A percentile compares a stretch with the other conserved stretches of the same genome.
These are phyloP conservation scores for Clunio marinus DNA, from an alignment of 2,888 invertebrate genomes.

Conservation along the genomic window DNA sequence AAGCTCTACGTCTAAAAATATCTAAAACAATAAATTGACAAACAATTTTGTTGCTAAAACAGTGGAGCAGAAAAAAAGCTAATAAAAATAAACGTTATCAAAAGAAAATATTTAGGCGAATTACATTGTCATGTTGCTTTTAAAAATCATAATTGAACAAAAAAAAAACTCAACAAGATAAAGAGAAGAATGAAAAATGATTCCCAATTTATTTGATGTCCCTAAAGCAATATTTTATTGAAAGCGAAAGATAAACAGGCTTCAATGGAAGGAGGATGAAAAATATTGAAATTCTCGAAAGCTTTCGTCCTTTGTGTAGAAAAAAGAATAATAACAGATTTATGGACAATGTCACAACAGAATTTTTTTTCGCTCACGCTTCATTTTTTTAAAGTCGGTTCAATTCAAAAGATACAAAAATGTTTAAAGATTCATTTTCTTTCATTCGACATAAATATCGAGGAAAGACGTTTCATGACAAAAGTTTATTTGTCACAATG, in stretches of 20 bases:
- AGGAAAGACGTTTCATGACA: not conserved
- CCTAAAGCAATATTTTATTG: constrained; percentile 30
- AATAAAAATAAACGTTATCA: no score
- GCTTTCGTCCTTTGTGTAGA: not conserved
- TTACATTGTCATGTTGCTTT: constrained; percentile 24
- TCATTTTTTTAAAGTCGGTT: no score
- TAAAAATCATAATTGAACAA: not conserved
- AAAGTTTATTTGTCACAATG: not conserved
- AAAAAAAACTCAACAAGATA: not conserved
- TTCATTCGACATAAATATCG: no score
- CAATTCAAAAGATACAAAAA: no score
- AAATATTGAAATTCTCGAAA: not conserved
- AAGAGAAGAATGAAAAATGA: constrained; percentile 29
- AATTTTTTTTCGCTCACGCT: no score
- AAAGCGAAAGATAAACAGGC: constrained; percentile 29
- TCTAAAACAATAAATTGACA: no score
- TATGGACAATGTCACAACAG: not conserved
- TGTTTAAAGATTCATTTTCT: no score
- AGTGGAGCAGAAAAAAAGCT: no score
- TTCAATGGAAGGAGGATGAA: constrained; percentile 1
- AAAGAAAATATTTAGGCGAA: not conserved
- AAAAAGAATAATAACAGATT: not conserved
- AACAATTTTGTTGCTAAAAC: no score
- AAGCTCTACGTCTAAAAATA: no score
- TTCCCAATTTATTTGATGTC: constrained; percentile 33